Evolutionary conservation across 2,888 invertebrate genomes (phyloP).

Genomic region (Melipona bicolor): DNA sequence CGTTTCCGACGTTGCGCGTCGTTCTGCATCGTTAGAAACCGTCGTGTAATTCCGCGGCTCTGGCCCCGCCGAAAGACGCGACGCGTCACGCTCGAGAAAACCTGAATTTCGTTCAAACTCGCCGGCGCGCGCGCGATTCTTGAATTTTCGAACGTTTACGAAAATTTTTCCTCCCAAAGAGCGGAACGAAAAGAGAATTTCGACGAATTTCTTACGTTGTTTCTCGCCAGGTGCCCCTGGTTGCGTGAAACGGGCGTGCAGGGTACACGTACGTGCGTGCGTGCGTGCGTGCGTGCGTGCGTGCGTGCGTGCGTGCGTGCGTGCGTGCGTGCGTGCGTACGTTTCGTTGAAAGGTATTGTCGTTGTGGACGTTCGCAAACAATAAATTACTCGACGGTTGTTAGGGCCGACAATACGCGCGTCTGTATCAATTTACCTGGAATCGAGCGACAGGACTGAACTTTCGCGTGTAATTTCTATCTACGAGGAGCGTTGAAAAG

Average conservation of each 20-base stretch:
- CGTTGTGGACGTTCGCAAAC: constrained; percentile 33
- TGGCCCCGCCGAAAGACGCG: constrained; percentile 4
- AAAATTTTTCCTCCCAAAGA: not conserved
- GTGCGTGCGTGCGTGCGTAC: not conserved
- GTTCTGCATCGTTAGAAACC: constrained; percentile 24
- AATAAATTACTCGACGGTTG: constrained; percentile 66
- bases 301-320: no score
- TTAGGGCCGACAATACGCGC: constrained; percentile 56
- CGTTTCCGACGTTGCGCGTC: constrained; percentile 45
- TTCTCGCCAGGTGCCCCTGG: not conserved
- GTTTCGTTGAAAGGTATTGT: constrained; percentile 40
- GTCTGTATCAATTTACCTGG: constrained; percentile 62
- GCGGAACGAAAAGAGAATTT: not conserved
- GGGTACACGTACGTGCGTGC: no score
- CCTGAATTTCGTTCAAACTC: not conserved
- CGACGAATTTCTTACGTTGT: constrained; percentile 39
- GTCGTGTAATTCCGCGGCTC: constrained; percentile 16
- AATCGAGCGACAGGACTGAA: constrained; percentile 61
- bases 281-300: not conserved
- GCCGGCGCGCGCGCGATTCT: no score
- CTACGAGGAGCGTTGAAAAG: constrained; percentile 39
- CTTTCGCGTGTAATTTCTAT: constrained; percentile 65
- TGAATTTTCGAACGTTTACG: not conserved
- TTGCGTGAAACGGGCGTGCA: not conserved
- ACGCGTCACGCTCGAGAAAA: constrained; percentile 4